Evolutionary conservation across 30 jellyfish, hydroid and myxozoan genomes (phyloP), one percentile per base, ranked within the genome.

Genomic region (Aurelia coerulea): DNA sequence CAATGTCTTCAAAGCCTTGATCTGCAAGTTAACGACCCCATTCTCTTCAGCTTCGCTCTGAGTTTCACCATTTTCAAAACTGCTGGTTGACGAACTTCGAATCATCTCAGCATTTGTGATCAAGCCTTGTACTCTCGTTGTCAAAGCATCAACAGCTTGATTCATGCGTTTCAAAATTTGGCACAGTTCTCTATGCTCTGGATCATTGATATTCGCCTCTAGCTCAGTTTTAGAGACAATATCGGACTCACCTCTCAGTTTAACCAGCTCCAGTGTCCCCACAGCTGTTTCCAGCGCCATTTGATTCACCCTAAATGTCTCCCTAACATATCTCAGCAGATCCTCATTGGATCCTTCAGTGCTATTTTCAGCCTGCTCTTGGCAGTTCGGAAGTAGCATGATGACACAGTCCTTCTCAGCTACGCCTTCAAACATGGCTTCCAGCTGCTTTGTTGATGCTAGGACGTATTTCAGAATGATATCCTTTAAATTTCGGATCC

Each of bases 221-320:
- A 91, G 80, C 49, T 85, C 96, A 60, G 49, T 46, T 9, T 76
- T 60, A 5, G 90, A 13, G 42, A 76, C 67, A 6, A 91, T 60
- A 68, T 86, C 98, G 31, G 90, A 32, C 63, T 85, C 91, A 5
- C 98, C 93, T 67, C 82, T 89, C 12, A 90, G 76, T 66, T 93
- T 93, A 17, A 88, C 94, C 52, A 81, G 83, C 58, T 93, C 98
- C 52, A 93, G 69, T n/a, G 94, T 87, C 59, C 93, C 88, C 0
- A 88, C 90, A 34, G 97, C 96, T 29, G 90, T 75, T 73, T 93
- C 87, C 95, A 93, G 76, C 4, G 96, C 90, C 88, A 58, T 81
- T 62, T 86, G 94, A 62, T 92, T 90, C 68, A 93, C 88, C 63
- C 87, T 77, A 56, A 79, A 82, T 46, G 98, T 73, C 49, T 77